Base-by-base conservation (phyloP, 2,797 vertebrate genomes). In the Rhinella marina region DNA sequence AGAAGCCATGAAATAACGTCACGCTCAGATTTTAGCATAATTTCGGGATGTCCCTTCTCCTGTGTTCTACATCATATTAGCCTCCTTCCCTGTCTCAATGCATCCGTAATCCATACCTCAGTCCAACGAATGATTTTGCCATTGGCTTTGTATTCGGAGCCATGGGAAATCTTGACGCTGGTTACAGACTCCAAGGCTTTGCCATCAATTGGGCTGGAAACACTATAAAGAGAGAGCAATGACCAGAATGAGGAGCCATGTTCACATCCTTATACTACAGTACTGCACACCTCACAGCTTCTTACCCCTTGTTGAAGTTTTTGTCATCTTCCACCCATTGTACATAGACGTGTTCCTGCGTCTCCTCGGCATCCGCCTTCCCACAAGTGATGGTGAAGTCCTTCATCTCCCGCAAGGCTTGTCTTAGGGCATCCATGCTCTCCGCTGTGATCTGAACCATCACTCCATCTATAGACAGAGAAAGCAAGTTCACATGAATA, bases 391-490 rank as follows among this genome's bases (percentile, higher is more conserved):
- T 94, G 90, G 93, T 97, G 91, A 98, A 99, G 94, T 99, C 98
- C 93, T 99, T 99, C 98, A 99, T 99, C 92, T 99, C 98, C 90
- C 96, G 95, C 92, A 99, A 94, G 7, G 98, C 96, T 93, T 98
- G 98, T 85, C 98, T 95, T 91, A 99, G 90, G 3, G 96, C 94
- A 88, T 99, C 98, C 98, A 99, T 99, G 86, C 96, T 98, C 93
- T 99, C 98, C 0, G 98, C 97, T 0, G 97, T 98, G 93, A 99
- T 98, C 95, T 99, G 98, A 92, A 99, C 97, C 98, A 99, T 99
- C 66, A 99, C 96, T 0, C 98, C 98, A 68, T 99, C 98, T 99
- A 93, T 7, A 85, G 90, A 76, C 93, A 92, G 21, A 64, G 7
- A 48, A 23, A 50, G 25, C 17, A 27, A 12, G 32, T 32, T 32